Evolutionary conservation across 2,797 vertebrate genomes (phyloP), one percentile per base, ranked within the genome.

Genomic region (Chromis chromis): DNA sequence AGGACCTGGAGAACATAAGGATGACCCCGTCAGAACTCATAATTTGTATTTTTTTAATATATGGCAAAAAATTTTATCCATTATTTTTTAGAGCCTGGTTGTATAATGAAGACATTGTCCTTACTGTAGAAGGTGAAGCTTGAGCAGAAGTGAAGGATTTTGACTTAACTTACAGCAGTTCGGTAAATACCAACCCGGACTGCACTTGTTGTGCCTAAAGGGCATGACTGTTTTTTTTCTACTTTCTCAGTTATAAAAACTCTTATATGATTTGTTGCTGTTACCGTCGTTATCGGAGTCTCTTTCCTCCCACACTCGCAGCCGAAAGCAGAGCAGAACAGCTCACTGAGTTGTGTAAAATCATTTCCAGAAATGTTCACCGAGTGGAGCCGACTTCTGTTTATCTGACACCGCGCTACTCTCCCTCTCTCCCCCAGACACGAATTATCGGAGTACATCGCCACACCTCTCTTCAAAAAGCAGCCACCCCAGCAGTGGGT

Each of bases 401-500:
- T 87, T 67, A 81, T 85, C 82, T 82, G n/a, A 25, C 22, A 50
- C 44, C 59, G 19, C 61, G 39, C 82, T 53, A 64, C 48, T 74
- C 67, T 13, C 60, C 69, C 12, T 42, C 28, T 76, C 56, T 75
- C 19, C 73, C 75, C 19, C 85, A 98, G 98, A 90, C 91, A 95
- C 65, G 97, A 99, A 85, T 86, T 97, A 76, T 96, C 96, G 21
- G 97, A 97, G 55, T 99, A 97, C 78, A 84, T 99, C 67, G 95
- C 97, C 0, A 81, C 95, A 0, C 95, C 96, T 88, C 91, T 98
- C 59, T 98, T 96, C 84, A 88, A 82, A 70, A 95, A 94, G 68
- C 94, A 95, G 86, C 94, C 94, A 0, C 92, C 95, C 0, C 96
- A 97, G 40, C 93, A 95, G 46, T 99, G 98, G 98, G 93, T 97